Evolutionary conservation across 2,888 invertebrate species (phyloP), one percentile per base, ranked within the genome.

Genomic region (Crepidodera aurea): DNA sequence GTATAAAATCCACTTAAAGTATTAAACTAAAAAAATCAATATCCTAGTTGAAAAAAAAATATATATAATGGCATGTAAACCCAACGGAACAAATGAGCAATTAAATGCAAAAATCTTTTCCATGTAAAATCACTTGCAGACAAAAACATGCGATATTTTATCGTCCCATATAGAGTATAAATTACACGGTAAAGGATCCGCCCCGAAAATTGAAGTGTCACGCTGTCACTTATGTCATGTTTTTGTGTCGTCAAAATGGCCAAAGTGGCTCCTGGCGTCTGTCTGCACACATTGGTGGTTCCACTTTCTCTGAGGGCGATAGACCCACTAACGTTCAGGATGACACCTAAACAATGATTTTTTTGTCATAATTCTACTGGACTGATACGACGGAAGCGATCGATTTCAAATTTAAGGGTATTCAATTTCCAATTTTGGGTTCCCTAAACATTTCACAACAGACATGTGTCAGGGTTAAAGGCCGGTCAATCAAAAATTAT

Each of bases 181-280:
- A 59, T 60, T 64, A 64, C 53, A 55, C 44, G 34, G 56, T 62
- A 67, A 65, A 63, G 53, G 61, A 44, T 53, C 65, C 63, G 60
- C 46, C 51, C 57, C 27, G 8, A 13, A 62, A 55, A 60, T 64
- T 51, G 60, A 68, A 61, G 39, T 67, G 62, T 65, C 57, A 58
- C 48, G 46, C 66, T 68, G 68, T 69, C 69, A 68, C 54, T 53
- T 51, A 65, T 66, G 65, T 66, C 65, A 66, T 67, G 65, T 67
- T 61, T 58, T 59, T 65, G 54, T 56, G 57, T 64, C 40, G 53
- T 64, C n/a, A 57, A 57, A 61, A 46, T 42, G 53, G 50, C 39
- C 50, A 48, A 56, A 64, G 64, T 64, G 64, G 63, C 65, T 66
- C 66, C 66, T 72, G 71, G 72, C 72, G 72, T 71, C 72, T 64